phyloP scores from a whole-genome alignment of 2,888 invertebrate genomes.

The Eubasilissa splendida region DNA sequence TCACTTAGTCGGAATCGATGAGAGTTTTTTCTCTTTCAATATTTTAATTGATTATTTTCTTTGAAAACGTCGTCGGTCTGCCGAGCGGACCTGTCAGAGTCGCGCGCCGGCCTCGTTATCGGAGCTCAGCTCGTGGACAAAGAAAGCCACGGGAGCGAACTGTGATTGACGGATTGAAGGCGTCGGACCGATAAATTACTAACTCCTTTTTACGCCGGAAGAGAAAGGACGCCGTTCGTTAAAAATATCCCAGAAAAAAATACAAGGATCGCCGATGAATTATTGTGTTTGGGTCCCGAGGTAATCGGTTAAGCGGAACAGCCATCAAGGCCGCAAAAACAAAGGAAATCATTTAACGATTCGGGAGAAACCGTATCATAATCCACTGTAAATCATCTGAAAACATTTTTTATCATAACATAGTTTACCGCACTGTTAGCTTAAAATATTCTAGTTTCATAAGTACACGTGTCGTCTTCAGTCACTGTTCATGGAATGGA shows the following conservation, averaged over 20 bases:
- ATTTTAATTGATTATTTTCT: neutral
- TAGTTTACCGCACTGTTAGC: no score
- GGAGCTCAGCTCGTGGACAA: conserved; percentile 30
- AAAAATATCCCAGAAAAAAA: conserved; percentile 31
- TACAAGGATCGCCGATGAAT: neutral
- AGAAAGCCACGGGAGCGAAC: conserved; percentile 26
- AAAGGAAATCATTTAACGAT: no score
- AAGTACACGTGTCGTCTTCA: no score
- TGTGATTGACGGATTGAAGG: conserved; percentile 45
- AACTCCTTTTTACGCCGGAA: conserved; percentile 34
- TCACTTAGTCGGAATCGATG: no score
- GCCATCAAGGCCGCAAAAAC: no score
- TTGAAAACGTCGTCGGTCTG: conserved; percentile 15
- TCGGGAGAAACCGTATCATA: no score
- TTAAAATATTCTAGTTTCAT: no score
- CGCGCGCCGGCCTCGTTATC: conserved; percentile 21
- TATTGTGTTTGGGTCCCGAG: conserved; percentile 16
- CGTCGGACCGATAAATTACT: conserved; percentile 47
- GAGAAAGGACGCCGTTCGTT: conserved; percentile 33
- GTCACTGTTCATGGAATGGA: no score
- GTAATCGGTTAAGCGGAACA: conserved; percentile 1
- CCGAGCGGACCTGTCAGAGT: conserved; percentile 23
- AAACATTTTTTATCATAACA: no score
- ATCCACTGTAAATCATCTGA: no score
- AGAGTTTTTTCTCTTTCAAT: no score